These are phyloP conservation scores for Sarcophaga carnaria DNA, from an alignment of 2,888 invertebrate genomes.

Conservation along the genomic window DNA sequence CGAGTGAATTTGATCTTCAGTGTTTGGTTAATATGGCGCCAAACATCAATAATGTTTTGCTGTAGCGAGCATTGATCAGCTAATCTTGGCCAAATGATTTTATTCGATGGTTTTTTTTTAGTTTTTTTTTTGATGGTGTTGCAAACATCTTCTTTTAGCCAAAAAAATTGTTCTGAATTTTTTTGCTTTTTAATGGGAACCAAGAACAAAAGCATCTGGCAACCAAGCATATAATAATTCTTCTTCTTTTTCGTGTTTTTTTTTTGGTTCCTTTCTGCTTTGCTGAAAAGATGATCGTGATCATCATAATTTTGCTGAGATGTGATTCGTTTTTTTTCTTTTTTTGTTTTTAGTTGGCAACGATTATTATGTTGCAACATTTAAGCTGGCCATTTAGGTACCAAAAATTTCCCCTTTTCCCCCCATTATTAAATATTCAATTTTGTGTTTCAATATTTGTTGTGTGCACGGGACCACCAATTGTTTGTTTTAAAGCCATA, in stretches of 20 bases:
- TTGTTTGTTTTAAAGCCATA: constrained; percentile 22
- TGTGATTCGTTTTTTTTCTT: neutral
- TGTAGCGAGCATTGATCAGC: constrained; percentile 24
- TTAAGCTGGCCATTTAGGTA: constrained; percentile 1
- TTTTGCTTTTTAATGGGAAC: neutral
- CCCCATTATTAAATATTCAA: constrained; percentile 16
- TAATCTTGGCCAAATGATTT: constrained; percentile 48
- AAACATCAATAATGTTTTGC: constrained; percentile 35
- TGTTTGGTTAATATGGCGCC: constrained; percentile 18
- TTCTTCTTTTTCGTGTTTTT: neutral
- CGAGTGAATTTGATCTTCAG: neutral
- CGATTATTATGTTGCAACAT: constrained; percentile 55
- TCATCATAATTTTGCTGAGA: constrained; percentile 51
- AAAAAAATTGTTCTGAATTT: constrained; percentile 19
- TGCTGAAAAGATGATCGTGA: constrained; percentile 51
- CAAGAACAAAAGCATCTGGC: constrained; percentile 43
- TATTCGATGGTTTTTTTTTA: constrained; percentile 3
- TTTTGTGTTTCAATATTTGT: constrained; percentile 37
- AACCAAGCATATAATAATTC: neutral
- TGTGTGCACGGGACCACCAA: constrained; percentile 55
- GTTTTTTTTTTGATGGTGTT: constrained; percentile 41
- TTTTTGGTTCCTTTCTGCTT: constrained; percentile 11
- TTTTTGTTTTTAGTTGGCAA: constrained; percentile 5
- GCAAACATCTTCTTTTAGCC: constrained; percentile 57
- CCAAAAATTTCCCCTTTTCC: neutral